These are phyloP conservation scores for Electrona antarctica DNA, from an alignment of 2,113 vertebrate genomes.

Conservation along the genomic window DNA sequence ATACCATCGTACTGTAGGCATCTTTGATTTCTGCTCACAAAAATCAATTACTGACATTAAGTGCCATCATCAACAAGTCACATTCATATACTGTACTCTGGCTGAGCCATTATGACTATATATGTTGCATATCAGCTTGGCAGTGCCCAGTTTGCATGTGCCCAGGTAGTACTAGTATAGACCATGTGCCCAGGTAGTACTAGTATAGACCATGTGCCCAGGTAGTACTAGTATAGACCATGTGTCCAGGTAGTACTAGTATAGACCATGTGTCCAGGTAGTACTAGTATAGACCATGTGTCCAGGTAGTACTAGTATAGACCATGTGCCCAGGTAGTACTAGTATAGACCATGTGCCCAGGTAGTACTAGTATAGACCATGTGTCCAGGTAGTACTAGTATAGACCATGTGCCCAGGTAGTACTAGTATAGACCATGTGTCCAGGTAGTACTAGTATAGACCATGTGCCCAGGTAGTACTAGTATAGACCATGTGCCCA, in stretches of 20 bases:
- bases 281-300: no score
- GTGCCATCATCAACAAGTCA: background rate
- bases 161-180: background rate
- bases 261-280: no score
- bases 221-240: background rate
- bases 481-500: background rate
- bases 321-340: no score
- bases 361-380: no score
- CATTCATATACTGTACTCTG: background rate
- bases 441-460: no score
- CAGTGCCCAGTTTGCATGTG: background rate
- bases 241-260: background rate
- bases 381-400: no score
- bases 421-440: no score
- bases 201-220: background rate
- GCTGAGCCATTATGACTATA: background rate
- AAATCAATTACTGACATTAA: background rate
- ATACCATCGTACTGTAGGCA: background rate
- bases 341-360: no score
- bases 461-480: no score
- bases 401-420: no score
- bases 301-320: no score
- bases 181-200: background rate
- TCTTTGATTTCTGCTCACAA: background rate
- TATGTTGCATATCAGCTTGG: slow-evolving; percentile 35